Evolutionary conservation across 2,888 invertebrate genomes (phyloP).

Genomic region (Physocephala rufipes): DNA sequence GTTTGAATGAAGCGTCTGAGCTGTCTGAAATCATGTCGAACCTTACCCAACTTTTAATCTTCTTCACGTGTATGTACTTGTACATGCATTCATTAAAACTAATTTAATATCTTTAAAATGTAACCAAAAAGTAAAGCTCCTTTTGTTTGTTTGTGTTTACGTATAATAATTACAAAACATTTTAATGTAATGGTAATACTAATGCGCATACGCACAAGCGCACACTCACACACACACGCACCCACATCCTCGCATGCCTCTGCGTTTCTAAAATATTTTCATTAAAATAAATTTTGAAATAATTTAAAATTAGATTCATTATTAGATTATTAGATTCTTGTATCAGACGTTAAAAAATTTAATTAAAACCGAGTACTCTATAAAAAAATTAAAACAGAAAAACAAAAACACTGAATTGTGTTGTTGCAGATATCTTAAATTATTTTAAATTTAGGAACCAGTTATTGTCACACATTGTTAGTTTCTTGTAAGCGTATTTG

Average conservation of each 20-base stretch:
- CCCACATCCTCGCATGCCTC: background rate
- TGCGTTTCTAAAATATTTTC: background rate
- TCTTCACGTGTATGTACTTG: slow-evolving; percentile 35
- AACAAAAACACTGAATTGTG: no score
- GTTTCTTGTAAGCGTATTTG: no score
- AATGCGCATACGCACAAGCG: background rate
- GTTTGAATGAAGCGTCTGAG: background rate
- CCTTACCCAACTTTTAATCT: slow-evolving; percentile 31
- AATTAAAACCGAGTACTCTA: no score
- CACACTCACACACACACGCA: background rate
- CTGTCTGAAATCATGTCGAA: slow-evolving; percentile 17
- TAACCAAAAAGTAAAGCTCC: slow-evolving; percentile 2
- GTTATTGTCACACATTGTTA: no score
- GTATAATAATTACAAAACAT: slow-evolving; percentile 22
- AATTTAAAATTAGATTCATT: background rate
- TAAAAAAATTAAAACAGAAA: no score
- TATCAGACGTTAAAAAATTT: no score
- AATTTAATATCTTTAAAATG: background rate
- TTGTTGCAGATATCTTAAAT: no score
- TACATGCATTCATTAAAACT: slow-evolving; percentile 31
- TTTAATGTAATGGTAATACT: background rate
- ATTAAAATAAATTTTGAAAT: background rate
- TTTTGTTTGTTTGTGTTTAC: slow-evolving; percentile 7
- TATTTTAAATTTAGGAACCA: no score
- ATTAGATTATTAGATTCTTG: background rate